Conservation (phyloP, 2,888 invertebrate genomes). For the Perithous albicinctus region DNA sequence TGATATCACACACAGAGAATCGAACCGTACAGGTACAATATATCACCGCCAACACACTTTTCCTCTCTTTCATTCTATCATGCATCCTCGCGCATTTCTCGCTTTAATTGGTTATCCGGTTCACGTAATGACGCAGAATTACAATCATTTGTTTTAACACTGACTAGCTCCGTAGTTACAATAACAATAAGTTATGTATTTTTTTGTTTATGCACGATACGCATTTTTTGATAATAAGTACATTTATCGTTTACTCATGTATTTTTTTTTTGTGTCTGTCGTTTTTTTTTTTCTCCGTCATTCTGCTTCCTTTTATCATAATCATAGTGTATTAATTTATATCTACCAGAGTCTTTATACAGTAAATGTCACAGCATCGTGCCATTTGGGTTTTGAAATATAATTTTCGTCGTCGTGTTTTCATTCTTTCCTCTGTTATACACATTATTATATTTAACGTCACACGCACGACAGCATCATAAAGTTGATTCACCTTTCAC, state of each 20-base stretch:
- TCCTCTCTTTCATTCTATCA: conserved; percentile 10
- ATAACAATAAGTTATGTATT: conserved; percentile 69
- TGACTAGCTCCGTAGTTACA: conserved; percentile 75
- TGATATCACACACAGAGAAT: conserved; percentile 35
- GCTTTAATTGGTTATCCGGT: conserved; percentile 54
- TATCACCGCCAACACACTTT: conserved; percentile 51
- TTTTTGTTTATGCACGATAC: conserved; percentile 57
- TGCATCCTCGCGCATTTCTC: conserved; percentile 22
- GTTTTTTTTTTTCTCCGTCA: conserved; percentile 12
- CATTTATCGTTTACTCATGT: conserved; percentile 69
- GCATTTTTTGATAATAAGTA: conserved; percentile 67
- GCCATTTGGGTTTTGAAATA: conserved; percentile 31
- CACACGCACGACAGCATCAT: conserved; percentile 27
- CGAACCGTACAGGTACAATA: conserved; percentile 57
- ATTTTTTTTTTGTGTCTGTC: conserved; percentile 58
- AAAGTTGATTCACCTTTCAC: conserved; percentile 32
- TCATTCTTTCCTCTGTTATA: conserved; percentile 35
- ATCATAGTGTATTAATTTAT: conserved; percentile 28
- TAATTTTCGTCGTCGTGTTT: conserved; percentile 25
- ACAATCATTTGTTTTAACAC: conserved; percentile 69
- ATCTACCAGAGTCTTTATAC: conserved; percentile 56
- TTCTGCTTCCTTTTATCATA: conserved; percentile 47
- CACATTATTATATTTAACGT: conserved; percentile 45
- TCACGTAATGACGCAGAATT: conserved; percentile 55
- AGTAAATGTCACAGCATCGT: conserved; percentile 60